These are phyloP conservation scores for Hemibagrus guttatus DNA, from an alignment of 2,797 vertebrate species.

Conservation along the genomic window DNA sequence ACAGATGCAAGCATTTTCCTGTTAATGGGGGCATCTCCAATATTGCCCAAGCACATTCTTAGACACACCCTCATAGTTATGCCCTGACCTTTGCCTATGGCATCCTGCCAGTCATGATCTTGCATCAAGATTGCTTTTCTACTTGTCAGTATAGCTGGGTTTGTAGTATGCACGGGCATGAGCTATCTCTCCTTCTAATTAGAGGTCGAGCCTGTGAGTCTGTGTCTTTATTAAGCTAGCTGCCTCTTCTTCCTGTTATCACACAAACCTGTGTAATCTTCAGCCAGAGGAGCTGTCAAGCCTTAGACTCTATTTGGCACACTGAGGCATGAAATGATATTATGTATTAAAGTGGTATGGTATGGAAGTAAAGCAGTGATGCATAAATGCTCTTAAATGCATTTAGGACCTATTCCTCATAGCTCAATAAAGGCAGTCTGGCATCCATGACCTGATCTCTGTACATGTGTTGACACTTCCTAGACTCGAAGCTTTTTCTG, in stretches of 20 bases:
- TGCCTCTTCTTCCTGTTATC: constrained; percentile 44
- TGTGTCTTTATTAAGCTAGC: constrained; percentile 45
- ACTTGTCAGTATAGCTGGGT: constrained; percentile 22
- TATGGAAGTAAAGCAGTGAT: constrained; percentile 62
- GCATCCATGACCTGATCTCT: constrained; percentile 7
- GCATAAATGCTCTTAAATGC: constrained; percentile 71
- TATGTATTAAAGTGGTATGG: constrained; percentile 64
- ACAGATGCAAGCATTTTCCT: constrained; percentile 7
- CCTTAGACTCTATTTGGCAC: constrained; percentile 61
- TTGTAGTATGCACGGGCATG: constrained; percentile 38
- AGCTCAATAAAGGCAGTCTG: constrained; percentile 51
- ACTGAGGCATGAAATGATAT: constrained; percentile 67
- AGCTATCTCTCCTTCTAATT: constrained; percentile 56
- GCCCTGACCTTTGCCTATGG: constrained; percentile 50
- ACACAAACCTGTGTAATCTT: constrained; percentile 54
- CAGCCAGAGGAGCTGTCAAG: constrained; percentile 46
- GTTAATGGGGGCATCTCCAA: constrained; percentile 30
- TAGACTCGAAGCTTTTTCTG: constrained; percentile 19
- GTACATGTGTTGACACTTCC: constrained; percentile 35
- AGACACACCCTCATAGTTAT: constrained; percentile 32
- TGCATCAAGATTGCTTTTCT: constrained; percentile 41
- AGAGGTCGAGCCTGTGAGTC: constrained; percentile 46
- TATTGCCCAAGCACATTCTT: constrained; percentile 44
- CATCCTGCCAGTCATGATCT: constrained; percentile 43
- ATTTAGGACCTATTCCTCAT: constrained; percentile 69